These are phyloP conservation scores for Dermolepida albohirtum DNA, from an alignment of 2,888 invertebrate species.

Conservation along the genomic window DNA sequence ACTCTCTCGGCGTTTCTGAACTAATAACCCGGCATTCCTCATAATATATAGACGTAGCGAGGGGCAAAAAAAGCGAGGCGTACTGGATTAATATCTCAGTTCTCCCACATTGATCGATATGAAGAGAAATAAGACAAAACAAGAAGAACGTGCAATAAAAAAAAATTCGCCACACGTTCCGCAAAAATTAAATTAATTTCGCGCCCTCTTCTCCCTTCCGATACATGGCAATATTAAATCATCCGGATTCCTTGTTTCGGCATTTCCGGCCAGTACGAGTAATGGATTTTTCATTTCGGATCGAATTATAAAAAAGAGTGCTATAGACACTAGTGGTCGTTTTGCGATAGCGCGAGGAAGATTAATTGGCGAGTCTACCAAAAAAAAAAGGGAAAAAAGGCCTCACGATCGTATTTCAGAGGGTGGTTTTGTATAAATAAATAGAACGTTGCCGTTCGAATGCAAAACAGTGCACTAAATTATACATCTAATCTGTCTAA, in stretches of 20 bases:
- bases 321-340: background rate
- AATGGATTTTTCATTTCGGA: conserved; percentile 3
- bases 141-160: background rate
- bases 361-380: conserved; percentile 1
- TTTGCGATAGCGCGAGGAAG: conserved; percentile 20
- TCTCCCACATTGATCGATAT: conserved; percentile 13
- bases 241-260: background rate
- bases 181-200: too few species aligned
- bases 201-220: too few species aligned
- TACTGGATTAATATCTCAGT: conserved; percentile 29
- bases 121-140: background rate
- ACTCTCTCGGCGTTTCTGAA: conserved; percentile 23
- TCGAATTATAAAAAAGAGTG: conserved; percentile 13
- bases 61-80: conserved; percentile 10
- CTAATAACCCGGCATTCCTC: conserved; percentile 27
- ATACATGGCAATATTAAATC: too few species aligned
- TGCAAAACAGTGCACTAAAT: conserved; percentile 25
- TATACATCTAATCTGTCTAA: conserved; percentile 18
- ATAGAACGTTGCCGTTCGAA: conserved; percentile 14
- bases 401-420: background rate
- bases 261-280: conserved; percentile 1
- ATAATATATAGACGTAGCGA: conserved; percentile 19
- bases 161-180: background rate
- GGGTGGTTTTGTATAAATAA: conserved; percentile 7
- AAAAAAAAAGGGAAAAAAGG: background rate